Base-by-base conservation (phyloP, 1,140 invertebrate genomes). In the Trypoxylus dichotomus region DNA sequence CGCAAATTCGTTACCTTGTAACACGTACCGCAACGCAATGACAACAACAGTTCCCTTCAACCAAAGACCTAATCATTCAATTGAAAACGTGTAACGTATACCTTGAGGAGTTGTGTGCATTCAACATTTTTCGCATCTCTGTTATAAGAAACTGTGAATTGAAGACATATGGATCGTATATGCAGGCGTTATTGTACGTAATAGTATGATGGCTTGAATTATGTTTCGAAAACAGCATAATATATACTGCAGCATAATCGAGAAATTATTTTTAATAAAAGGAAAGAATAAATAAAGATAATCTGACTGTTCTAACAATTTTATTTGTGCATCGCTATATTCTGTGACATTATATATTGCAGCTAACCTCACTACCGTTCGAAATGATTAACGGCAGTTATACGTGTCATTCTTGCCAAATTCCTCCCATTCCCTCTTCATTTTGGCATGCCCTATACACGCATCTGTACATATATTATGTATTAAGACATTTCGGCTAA, bases 11-110 rank as follows among this genome's bases (percentile, higher is more conserved):
- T 68, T 29, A 27, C 60, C 27, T 68, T 68, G 60, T 68, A 21
- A 68, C 21, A 24, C 24, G 60, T 13, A 68, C 60, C 60, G 60
- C 60, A 68, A n/a, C n/a, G 60, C 25, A 29, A 15, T 68, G 60
- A 25, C 25, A 68, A 24, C 24, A 68, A 8, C 27, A 68, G 24
- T 68, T 68, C 24, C 7, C 27, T 6, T 68, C 3, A 10, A 68
- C 11, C 47, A 24, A 68, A 68, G 60, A 37, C n/a, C 58, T 24
- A 27, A 68, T 68, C 60, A 24, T 68, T 68, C 60, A 68, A 68
- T 21, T 68, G 60, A 24, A 68, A 68, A 68, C 27, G 24, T 10
- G 60, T 29, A 24, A 68, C 21, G 60, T 54, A 15, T 68, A 25
- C 21, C 60, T 13, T 24, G 24, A 13, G 60, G 60, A 27, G 21